Base-by-base conservation (phyloP, 2,113 vertebrate genomes). In the Bufo bufo region DNA sequence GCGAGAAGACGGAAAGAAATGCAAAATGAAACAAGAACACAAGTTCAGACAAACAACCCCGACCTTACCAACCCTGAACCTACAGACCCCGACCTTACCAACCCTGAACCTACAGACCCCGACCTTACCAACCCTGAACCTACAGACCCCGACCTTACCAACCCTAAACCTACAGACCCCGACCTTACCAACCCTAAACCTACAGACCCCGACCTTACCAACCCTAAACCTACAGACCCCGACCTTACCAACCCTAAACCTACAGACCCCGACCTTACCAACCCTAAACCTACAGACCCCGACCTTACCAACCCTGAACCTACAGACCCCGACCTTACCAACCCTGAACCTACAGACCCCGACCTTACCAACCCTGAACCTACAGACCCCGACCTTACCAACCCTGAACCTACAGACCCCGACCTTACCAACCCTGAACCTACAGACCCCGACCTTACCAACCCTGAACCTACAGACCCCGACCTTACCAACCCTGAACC, bases 1-100 rank as follows among this genome's bases (percentile, higher is more conserved):
- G 93, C 20, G 71, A 66, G 74, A 90, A 82, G 14, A 19, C 33
- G 33, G 33, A 91, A 88, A 92, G 89, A 94, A 87, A 69, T 89
- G 89, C 54, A 88, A 90, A 89, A 45, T 13, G 23, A 72, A 45
- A 45, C 16, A 47, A 50, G 45, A 43, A 17, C 5, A 74, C 6
- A 19, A 2, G 49, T 2, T 49, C 14, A 49, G 4, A 0, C 43
- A 4, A 43, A 47, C 43, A 45, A 74, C 14, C 10, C 4, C 17
- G 3, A 20, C 20, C 65, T 20, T 65, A 20, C 65, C 4, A 16
- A 45, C 14, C 13, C 43, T 9, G 47, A 14, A 0, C 43, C 71
- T 1, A 14, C 13, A 1, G 6, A 72, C 45, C n/a, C 59, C 14
- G 1, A 23, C 4, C 16, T 9, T 2, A 9, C n/a, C 10, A n/a